Evolutionary conservation across 2,888 invertebrate genomes (phyloP).

Genomic region (Rambutsinella grinnellia): DNA sequence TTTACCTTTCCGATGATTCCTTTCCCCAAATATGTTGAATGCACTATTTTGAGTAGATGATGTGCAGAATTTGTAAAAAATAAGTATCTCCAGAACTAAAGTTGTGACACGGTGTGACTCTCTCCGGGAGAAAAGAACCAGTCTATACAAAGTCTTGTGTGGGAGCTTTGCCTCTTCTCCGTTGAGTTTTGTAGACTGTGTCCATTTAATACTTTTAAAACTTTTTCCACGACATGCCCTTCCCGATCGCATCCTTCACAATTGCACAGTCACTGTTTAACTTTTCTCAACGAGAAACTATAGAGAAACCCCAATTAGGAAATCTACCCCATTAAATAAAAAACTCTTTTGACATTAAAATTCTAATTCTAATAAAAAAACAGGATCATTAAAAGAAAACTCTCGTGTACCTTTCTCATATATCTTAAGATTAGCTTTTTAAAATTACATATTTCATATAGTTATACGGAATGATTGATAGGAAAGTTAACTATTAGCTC

Average conservation of each 20-base stretch:
- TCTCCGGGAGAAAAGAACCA: background rate
- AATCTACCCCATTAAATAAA: too few species aligned
- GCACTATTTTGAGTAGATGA: too few species aligned
- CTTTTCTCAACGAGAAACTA: too few species aligned
- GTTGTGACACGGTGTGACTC: background rate
- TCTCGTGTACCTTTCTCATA: slow-evolving; percentile 8
- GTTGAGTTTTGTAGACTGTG: background rate
- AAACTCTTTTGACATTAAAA: background rate
- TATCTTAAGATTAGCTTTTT: slow-evolving; percentile 28
- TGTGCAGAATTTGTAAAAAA: background rate
- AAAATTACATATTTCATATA: background rate
- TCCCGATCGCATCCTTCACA: too few species aligned
- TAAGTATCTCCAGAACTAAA: background rate
- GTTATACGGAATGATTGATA: slow-evolving; percentile 48
- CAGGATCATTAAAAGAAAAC: slow-evolving; percentile 14
- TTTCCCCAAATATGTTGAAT: too few species aligned
- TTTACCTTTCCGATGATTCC: too few species aligned
- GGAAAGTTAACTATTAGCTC: slow-evolving; percentile 7
- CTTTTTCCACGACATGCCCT: too few species aligned
- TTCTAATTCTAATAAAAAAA: background rate
- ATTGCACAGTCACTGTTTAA: slow-evolving; percentile 48
- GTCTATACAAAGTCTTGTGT: background rate
- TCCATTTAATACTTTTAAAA: background rate
- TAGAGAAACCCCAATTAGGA: too few species aligned
- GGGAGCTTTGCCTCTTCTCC: too few species aligned